phyloP scores from a whole-genome alignment of 2,888 invertebrate genomes.

The Papilio elwesi region DNA sequence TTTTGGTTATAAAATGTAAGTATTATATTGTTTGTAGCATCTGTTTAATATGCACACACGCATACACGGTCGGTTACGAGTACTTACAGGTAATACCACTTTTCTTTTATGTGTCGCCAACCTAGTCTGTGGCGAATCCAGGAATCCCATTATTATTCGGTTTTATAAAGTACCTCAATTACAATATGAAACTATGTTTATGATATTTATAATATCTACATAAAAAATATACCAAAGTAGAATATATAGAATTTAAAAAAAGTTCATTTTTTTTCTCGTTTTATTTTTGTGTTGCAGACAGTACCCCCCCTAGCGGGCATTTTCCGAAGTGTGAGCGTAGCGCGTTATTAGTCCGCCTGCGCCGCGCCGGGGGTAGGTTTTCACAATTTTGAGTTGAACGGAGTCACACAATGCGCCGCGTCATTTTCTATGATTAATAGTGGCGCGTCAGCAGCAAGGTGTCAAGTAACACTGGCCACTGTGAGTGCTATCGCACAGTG shows the following conservation, averaged over 20 bases:
- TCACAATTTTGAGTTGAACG: conserved; percentile 79
- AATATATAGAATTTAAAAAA: not conserved
- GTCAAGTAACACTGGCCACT: conserved; percentile 27
- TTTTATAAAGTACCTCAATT: no score
- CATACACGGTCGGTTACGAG: no score
- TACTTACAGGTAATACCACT: no score
- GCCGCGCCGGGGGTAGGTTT: conserved; percentile 75
- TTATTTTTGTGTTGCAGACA: conserved; percentile 54
- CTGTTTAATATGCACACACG: no score
- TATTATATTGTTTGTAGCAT: no score
- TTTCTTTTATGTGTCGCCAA: no score
- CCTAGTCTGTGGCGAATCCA: no score
- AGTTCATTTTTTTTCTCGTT: conserved; percentile 36
- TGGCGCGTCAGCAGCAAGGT: conserved; percentile 55
- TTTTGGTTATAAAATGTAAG: no score
- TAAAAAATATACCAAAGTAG: not conserved
- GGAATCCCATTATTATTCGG: no score
- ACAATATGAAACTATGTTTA: no score
- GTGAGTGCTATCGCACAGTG: conserved; percentile 35
- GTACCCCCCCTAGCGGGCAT: conserved; percentile 71
- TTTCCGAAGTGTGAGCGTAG: conserved; percentile 74
- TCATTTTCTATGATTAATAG: conserved; percentile 83
- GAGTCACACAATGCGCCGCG: conserved; percentile 72
- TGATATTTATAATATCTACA: no score
- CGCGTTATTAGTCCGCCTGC: conserved; percentile 76